Conservation (phyloP, 2,113 vertebrate species). For the Thunnus maccoyii region DNA sequence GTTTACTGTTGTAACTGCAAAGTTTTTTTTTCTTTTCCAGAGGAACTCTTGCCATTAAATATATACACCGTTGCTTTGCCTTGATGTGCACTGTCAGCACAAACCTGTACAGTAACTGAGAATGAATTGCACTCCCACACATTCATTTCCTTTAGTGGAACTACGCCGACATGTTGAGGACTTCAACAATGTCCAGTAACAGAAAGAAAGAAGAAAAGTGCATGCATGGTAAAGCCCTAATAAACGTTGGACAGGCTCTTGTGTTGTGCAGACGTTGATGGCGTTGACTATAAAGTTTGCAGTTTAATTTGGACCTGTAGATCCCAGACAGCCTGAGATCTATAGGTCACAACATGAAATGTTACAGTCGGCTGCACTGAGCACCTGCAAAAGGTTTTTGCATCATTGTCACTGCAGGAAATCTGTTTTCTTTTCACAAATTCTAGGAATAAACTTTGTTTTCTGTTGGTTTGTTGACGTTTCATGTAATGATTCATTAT, state of each 20-base stretch:
- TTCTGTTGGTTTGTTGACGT: constrained; percentile 51
- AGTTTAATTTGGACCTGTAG: constrained; percentile 41
- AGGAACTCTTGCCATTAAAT: constrained; percentile 46
- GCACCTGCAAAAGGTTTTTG: constrained; percentile 60
- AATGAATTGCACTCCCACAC: constrained; percentile 64
- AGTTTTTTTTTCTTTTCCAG: constrained; percentile 38
- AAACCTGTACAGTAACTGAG: constrained; percentile 69
- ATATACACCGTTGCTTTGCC: constrained; percentile 45
- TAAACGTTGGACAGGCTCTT: constrained; percentile 24
- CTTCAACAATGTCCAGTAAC: constrained; percentile 23
- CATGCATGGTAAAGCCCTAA: constrained; percentile 21
- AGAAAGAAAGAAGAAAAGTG: constrained; percentile 9
- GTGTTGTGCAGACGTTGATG: constrained; percentile 18
- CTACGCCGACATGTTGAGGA: constrained; percentile 40
- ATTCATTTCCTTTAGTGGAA: constrained; percentile 43
- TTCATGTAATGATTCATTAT: constrained; percentile 72
- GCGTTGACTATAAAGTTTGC: constrained; percentile 8
- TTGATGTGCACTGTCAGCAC: constrained; percentile 73
- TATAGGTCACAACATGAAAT: constrained; percentile 16
- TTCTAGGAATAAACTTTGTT: constrained; percentile 62
- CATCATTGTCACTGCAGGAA: constrained; percentile 43
- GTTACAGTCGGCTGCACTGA: constrained; percentile 33
- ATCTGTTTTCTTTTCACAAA: constrained; percentile 49
- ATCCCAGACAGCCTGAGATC: constrained; percentile 1
- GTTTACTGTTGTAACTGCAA: constrained; percentile 59